Conservation (phyloP, 2,113 vertebrate genomes). For the Oryctolagus cuniculus region DNA sequence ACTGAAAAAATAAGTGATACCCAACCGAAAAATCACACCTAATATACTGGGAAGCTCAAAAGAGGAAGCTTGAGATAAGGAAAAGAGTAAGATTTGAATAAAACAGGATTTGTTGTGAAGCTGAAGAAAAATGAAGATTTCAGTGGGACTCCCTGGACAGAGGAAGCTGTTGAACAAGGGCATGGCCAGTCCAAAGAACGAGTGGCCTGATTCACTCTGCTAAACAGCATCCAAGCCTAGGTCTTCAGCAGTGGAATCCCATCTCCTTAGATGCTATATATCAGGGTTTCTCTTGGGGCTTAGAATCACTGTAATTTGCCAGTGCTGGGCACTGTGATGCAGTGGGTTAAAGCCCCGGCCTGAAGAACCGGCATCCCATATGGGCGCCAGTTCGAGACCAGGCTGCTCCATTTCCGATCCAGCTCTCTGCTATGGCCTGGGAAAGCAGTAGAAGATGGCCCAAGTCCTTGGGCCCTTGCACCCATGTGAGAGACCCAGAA, state of each 20-base stretch:
- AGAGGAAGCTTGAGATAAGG: neutral
- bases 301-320: neutral
- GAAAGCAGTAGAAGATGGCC: too few relatives aligned
- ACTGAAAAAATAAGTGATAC: neutral
- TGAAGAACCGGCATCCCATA: too few relatives aligned
- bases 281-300: neutral
- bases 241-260: neutral
- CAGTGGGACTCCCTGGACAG: neutral
- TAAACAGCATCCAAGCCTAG: neutral
- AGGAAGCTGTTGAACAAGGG: neutral
- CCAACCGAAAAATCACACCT: neutral
- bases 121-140: constrained; percentile 46
- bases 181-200: neutral
- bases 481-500: too few relatives aligned
- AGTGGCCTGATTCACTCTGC: neutral
- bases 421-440: too few relatives aligned
- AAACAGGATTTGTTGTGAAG: neutral
- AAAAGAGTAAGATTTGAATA: neutral
- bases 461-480: too few relatives aligned
- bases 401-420: too few relatives aligned
- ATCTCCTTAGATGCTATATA: neutral
- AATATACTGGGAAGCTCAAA: neutral
- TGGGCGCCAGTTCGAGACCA: too few relatives aligned
- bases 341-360: too few relatives aligned
- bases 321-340: too few relatives aligned